These are phyloP conservation scores for Drosophila quadrilineata DNA, from an alignment of 1,140 invertebrate species.

Conservation along the genomic window DNA sequence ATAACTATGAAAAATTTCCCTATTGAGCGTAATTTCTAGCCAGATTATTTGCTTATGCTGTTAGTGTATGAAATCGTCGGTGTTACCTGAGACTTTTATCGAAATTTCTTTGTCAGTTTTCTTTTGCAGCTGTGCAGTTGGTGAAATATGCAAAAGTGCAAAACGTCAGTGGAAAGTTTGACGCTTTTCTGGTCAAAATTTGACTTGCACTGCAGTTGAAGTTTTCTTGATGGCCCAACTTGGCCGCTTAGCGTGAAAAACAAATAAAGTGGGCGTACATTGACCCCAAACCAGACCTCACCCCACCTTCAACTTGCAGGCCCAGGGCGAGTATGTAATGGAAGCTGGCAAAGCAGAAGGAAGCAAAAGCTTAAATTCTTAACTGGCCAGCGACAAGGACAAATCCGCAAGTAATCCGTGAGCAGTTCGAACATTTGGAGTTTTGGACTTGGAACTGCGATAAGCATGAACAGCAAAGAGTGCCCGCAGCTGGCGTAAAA, in stretches of 20 bases:
- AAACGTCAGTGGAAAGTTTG: constrained; percentile 67
- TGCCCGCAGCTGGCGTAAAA: constrained; percentile 52
- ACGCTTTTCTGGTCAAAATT: constrained; percentile 76
- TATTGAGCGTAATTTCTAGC: not conserved
- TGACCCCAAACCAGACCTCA: too few relatives aligned
- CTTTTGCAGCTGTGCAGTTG: constrained; percentile 39
- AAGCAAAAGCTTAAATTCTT: constrained; percentile 37
- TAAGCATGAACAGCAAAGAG: constrained; percentile 42
- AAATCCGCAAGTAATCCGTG: constrained; percentile 73
- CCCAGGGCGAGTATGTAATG: too few relatives aligned
- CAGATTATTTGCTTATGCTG: constrained; percentile 14
- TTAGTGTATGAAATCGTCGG: not conserved
- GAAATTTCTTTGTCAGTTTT: constrained; percentile 26
- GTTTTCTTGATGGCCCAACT: constrained; percentile 75
- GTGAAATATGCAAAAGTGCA: constrained; percentile 78
- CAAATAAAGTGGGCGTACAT: constrained; percentile 57
- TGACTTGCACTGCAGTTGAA: constrained; percentile 76
- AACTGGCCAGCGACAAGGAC: constrained; percentile 69
- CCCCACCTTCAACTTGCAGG: too few relatives aligned
- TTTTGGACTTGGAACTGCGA: constrained; percentile 39
- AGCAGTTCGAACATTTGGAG: constrained; percentile 66
- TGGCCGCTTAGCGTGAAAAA: constrained; percentile 69
- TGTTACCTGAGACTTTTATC: too few relatives aligned
- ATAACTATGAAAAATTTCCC: too few relatives aligned
- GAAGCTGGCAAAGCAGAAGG: constrained; percentile 2